Conservation (phyloP, 2,113 vertebrate genomes). For the Xerus inauris region DNA sequence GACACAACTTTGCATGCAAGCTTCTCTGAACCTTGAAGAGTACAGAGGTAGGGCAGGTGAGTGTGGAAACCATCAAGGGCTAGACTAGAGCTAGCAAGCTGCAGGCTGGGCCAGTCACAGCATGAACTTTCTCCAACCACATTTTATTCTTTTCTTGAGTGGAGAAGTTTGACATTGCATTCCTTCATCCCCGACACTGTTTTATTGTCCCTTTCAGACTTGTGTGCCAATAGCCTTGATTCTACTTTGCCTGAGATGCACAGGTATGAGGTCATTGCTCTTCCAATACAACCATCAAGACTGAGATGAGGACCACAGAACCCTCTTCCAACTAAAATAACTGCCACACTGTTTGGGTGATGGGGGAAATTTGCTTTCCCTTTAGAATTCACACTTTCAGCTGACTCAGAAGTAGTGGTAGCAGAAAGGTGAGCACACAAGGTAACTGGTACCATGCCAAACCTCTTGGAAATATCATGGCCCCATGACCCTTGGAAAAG, state of each 20-base stretch:
- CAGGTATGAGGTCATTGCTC: neutral
- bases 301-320: neutral
- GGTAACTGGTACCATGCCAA: neutral
- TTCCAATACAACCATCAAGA: neutral
- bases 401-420: neutral
- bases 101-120: neutral
- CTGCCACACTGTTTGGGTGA: neutral
- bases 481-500: neutral
- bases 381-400: neutral
- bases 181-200: neutral
- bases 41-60: neutral
- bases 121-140: neutral
- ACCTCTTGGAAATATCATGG: neutral
- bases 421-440: constrained; percentile 17
- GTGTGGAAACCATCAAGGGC: neutral
- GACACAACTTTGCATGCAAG: neutral
- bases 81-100: neutral
- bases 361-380: neutral
- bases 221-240: neutral
- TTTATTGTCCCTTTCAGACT: neutral
- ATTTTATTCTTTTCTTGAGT: neutral
- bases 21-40: neutral
- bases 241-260: neutral
- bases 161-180: neutral
- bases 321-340: neutral